Conservation (phyloP, 2,113 vertebrate genomes). For the Indicator indicator region DNA sequence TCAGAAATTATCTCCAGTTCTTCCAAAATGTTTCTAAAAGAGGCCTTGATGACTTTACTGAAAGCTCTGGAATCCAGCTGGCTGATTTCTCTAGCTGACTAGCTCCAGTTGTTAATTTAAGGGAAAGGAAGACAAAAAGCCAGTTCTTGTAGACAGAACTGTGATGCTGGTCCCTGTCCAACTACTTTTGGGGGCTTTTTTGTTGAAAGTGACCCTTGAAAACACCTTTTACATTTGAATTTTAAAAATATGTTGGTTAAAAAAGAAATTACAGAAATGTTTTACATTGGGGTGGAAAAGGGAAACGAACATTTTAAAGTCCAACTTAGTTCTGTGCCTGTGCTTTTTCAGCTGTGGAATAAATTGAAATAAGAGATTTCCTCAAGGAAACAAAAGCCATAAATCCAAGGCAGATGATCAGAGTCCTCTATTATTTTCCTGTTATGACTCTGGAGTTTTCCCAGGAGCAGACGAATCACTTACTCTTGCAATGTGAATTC, state of each 20-base stretch:
- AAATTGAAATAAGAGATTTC: constrained; percentile 64
- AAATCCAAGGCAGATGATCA: constrained; percentile 44
- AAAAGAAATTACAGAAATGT: constrained; percentile 16
- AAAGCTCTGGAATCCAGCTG: constrained; percentile 32
- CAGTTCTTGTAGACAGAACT: constrained; percentile 51
- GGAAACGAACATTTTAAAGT: constrained; percentile 22
- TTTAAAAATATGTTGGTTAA: constrained; percentile 57
- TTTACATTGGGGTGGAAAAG: constrained; percentile 26
- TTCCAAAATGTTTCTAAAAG: constrained; percentile 46
- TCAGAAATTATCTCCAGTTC: constrained; percentile 8
- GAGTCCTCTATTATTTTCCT: constrained; percentile 31
- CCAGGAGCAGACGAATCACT: not conserved
- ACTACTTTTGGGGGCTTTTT: constrained; percentile 22
- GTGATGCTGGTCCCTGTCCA: constrained; percentile 45
- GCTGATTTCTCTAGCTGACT: constrained; percentile 33
- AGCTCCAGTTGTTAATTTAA: constrained; percentile 52
- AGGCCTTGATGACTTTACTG: constrained; percentile 28
- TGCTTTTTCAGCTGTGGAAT: constrained; percentile 66
- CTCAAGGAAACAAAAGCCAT: constrained; percentile 65
- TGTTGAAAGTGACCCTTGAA: constrained; percentile 39
- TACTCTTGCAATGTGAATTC: not conserved
- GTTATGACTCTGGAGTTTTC: constrained; percentile 35
- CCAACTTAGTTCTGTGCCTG: constrained; percentile 3
- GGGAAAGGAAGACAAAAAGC: constrained; percentile 52
- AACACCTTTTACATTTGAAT: constrained; percentile 35